Evolutionary conservation across 2,797 vertebrate species (phyloP), one percentile per base, ranked within the genome.

Genomic region (Oreonectes daqikongensis): DNA sequence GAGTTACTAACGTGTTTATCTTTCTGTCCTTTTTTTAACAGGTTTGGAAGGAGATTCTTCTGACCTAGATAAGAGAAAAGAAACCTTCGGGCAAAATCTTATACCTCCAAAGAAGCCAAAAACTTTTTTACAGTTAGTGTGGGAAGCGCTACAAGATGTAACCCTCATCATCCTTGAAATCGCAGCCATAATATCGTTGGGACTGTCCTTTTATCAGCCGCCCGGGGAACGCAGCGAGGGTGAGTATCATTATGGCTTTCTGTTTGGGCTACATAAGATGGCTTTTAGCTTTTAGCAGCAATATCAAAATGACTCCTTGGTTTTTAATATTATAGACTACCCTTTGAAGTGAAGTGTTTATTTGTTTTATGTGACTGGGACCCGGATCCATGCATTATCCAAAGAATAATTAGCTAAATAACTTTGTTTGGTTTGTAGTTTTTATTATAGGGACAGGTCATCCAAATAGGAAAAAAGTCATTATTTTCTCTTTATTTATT

Each of bases 61-160:
- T 82, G 98, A 99, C 90, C 90, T 99, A 88, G 97, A 97, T 88
- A 98, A 97, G 88, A 96, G 98, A 91, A 96, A 88, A 94, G 95
- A 96, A 92, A 86, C 95, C 89, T 99, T 92, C 88, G 97, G 97
- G 87, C 86, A 89, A 93, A 99, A 99, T 93, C 92, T 99, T 91
- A 99, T 99, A 96, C 98, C 98, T 96, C 98, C 98, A 92, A 99
- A 99, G 94, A 99, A 96, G 96, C 95, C 97, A 95, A 99, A 99
- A 96, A 99, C 98, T 82, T 99, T 99, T 93, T 89, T 99, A 90
- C 95, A 99, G 89, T 94, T 99, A 84, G 96, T 99, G 79, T 99
- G 97, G 97, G 97, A 99, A 91, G 97, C 97, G 0, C 93, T 99
- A 86, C 97, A 99, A 90, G 97, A 99, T 0, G 97, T 99, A 87